These are phyloP conservation scores for Petrophora chlorosata DNA, from an alignment of 2,888 invertebrate genomes.

Conservation along the genomic window DNA sequence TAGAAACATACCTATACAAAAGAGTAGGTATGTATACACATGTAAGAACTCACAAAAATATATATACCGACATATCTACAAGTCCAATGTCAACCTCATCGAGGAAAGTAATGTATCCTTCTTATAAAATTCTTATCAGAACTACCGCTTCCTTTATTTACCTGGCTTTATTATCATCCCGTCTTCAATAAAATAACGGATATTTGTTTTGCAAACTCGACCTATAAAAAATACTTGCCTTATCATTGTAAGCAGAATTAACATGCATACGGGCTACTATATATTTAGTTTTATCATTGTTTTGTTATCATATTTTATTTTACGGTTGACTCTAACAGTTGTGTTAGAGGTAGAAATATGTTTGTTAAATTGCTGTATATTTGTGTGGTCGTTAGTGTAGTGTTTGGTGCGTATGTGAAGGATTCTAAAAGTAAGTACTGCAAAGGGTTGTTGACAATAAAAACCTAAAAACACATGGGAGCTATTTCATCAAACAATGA, in stretches of 20 bases:
- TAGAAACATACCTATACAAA: no score
- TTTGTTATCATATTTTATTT: constrained; percentile 18
- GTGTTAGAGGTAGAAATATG: constrained; percentile 23
- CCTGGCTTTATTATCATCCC: constrained; percentile 18
- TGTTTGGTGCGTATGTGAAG: constrained; percentile 5
- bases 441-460: not conserved
- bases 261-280: constrained; percentile 31
- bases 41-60: not conserved
- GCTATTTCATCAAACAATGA: not conserved
- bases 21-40: no score
- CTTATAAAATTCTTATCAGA: constrained; percentile 19
- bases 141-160: constrained; percentile 22
- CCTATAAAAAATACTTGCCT: constrained; percentile 22
- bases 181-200: constrained; percentile 22
- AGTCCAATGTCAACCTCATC: constrained; percentile 8
- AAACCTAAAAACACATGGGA: not conserved
- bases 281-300: constrained; percentile 27
- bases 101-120: constrained; percentile 3
- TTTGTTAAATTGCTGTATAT: constrained; percentile 21
- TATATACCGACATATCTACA: not conserved
- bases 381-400: constrained; percentile 4
- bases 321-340: constrained; percentile 3
- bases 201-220: constrained; percentile 34
- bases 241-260: constrained; percentile 26
- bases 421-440: constrained; percentile 12